phyloP scores from a whole-genome alignment of 2,797 vertebrate species.

The Silurus lanzhouensis region DNA sequence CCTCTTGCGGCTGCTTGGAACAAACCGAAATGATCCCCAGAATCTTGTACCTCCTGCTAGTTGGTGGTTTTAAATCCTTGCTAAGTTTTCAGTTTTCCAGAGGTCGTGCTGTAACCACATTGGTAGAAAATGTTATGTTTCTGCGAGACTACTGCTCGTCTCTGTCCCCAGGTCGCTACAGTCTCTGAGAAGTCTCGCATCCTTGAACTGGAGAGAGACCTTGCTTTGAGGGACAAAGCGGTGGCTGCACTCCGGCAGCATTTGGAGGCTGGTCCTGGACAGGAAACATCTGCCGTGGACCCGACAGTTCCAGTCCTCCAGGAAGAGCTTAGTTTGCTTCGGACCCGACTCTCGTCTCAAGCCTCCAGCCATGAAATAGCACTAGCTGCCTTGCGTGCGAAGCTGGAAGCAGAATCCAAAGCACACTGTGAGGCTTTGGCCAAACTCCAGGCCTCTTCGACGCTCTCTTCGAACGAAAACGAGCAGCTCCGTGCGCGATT shows the following conservation, averaged over 20 bases:
- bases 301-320: slow-evolving; percentile 79
- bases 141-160: slow-evolving; percentile 59
- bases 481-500: slow-evolving; percentile 84
- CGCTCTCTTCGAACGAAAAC: slow-evolving; percentile 82
- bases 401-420: slow-evolving; percentile 77
- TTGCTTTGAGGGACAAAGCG: slow-evolving; percentile 82
- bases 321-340: slow-evolving; percentile 85
- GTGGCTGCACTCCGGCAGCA: slow-evolving; percentile 85
- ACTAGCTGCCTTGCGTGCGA: slow-evolving; percentile 73
- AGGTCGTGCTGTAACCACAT: not conserved
- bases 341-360: slow-evolving; percentile 79
- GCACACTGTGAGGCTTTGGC: slow-evolving; percentile 75
- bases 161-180: slow-evolving; percentile 86
- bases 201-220: slow-evolving; percentile 93
- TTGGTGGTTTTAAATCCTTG: not conserved
- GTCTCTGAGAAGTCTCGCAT: slow-evolving; percentile 97
- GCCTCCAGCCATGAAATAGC: slow-evolving; percentile 77
- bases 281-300: slow-evolving; percentile 62
- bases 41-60: slow-evolving; percentile 1
- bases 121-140: not conserved
- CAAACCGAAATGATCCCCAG: slow-evolving; percentile 39
- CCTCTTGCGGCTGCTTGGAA: slow-evolving; percentile 22
- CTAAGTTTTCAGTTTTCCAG: not conserved
- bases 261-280: slow-evolving; percentile 78
- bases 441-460: slow-evolving; percentile 75